Percentiles rank a stretch among this genome's conserved stretches.
Evolutionary conservation across 2,888 invertebrate genomes (phyloP).

Genomic region (Agrotis clavis): DNA sequence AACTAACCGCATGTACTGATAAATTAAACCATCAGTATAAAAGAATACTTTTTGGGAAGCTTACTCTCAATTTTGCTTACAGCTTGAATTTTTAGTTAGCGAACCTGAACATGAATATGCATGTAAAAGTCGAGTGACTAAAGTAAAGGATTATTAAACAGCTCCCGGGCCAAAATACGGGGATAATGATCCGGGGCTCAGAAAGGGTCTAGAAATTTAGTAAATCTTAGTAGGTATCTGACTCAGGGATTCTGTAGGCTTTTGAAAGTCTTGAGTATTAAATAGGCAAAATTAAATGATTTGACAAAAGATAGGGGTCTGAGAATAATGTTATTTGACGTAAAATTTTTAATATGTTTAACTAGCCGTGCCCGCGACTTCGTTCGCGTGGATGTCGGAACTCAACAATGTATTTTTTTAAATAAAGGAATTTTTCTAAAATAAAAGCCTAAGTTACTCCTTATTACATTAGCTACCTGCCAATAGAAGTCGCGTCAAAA

Average conservation of each 20-base stretch:
- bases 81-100: conserved; percentile 10
- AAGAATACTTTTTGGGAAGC: not conserved
- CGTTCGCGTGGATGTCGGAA: no score
- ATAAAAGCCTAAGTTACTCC: no score
- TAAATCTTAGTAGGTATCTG: conserved; percentile 43
- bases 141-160: conserved; percentile 47
- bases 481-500: no score
- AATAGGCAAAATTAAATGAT: conserved; percentile 17
- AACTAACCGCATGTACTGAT: conserved; percentile 6
- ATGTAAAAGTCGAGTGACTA: conserved; percentile 30
- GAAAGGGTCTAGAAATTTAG: conserved; percentile 53
- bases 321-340: not conserved
- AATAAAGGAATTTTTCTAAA: no score
- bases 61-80: conserved; percentile 3
- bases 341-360: not conserved
- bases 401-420: no score
- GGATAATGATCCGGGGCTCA: conserved; percentile 44
- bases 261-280: conserved; percentile 12
- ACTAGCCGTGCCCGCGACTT: no score
- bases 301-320: conserved; percentile 25
- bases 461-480: no score
- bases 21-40: conserved; percentile 8
- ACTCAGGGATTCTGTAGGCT: conserved; percentile 42
- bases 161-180: conserved; percentile 34
- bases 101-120: conserved; percentile 36